phyloP scores from a whole-genome alignment of 1,140 invertebrate species.

The Patella vulgata region DNA sequence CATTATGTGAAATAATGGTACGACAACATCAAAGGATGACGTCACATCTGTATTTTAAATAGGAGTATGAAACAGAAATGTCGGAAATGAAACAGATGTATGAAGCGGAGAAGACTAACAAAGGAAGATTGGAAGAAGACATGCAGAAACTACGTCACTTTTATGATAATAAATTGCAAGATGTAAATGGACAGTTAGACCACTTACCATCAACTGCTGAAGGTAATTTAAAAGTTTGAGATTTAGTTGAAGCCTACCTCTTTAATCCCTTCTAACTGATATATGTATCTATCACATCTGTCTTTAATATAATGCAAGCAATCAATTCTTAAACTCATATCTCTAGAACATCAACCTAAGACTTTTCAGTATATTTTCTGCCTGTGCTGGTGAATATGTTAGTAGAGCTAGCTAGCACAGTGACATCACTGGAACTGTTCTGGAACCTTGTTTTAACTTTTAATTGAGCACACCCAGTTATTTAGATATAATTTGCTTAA shows the following conservation, averaged over 20 bases:
- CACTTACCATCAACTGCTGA: constrained; percentile 52
- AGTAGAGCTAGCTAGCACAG: too few species aligned
- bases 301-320: too few species aligned
- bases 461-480: too few species aligned
- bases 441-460: too few species aligned
- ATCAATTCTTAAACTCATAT: too few species aligned
- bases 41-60: constrained; percentile 10
- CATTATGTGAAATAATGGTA: too few species aligned
- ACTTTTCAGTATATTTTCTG: too few species aligned
- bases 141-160: constrained; percentile 70
- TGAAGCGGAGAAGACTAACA: constrained; percentile 72
- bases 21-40: too few species aligned
- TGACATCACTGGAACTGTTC: too few species aligned
- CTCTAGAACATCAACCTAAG: too few species aligned
- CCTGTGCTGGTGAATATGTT: too few species aligned
- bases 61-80: constrained; percentile 71
- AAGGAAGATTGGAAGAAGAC: constrained; percentile 72
- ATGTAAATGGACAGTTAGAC: constrained; percentile 63
- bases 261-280: neutral
- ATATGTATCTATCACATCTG: neutral
- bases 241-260: neutral
- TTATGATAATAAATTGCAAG: constrained; percentile 71
- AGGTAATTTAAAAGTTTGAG: constrained; percentile 37
- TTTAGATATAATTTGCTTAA: too few species aligned
- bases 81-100: constrained; percentile 69